A percentile compares a stretch with the other conserved stretches of the same genome.
These are phyloP conservation scores for Ceraclea dissimilis DNA, from an alignment of 2,888 invertebrate species.

Conservation along the genomic window DNA sequence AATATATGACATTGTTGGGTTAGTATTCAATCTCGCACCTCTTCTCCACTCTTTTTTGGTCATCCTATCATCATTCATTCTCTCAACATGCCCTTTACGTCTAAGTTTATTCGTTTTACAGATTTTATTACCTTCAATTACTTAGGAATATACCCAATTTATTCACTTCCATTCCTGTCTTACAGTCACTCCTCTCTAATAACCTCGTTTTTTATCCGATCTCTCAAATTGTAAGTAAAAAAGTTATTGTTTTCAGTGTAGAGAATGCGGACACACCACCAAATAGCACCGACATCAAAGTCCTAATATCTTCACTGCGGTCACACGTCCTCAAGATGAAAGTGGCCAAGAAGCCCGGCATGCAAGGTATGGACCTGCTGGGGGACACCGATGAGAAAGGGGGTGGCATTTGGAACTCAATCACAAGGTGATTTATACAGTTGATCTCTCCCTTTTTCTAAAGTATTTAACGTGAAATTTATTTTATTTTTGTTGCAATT, in stretches of 20 bases:
- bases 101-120: too few species aligned
- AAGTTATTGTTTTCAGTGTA: constrained; percentile 58
- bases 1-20: constrained; percentile 86
- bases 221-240: too few species aligned
- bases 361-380: constrained; percentile 76
- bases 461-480: background rate
- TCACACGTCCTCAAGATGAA: constrained; percentile 87
- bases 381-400: constrained; percentile 64
- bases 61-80: too few species aligned
- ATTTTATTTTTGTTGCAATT: background rate
- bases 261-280: constrained; percentile 68
- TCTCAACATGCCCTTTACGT: too few species aligned
- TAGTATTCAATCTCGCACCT: too few species aligned
- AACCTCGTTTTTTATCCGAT: too few species aligned
- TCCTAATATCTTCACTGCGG: constrained; percentile 73
- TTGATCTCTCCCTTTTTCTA: background rate
- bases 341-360: constrained; percentile 87
- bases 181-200: too few species aligned
- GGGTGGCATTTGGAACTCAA: constrained; percentile 87
- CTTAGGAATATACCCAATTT: too few species aligned
- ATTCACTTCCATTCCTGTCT: too few species aligned
- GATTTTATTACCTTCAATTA: too few species aligned
- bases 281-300: constrained; percentile 64
- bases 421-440: constrained; percentile 61
- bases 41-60: constrained; percentile 3